Percentiles rank a stretch among this genome's conserved stretches.
These are phyloP conservation scores for Chrysina gloriosa DNA, from an alignment of 2,888 invertebrate species.

Conservation along the genomic window DNA sequence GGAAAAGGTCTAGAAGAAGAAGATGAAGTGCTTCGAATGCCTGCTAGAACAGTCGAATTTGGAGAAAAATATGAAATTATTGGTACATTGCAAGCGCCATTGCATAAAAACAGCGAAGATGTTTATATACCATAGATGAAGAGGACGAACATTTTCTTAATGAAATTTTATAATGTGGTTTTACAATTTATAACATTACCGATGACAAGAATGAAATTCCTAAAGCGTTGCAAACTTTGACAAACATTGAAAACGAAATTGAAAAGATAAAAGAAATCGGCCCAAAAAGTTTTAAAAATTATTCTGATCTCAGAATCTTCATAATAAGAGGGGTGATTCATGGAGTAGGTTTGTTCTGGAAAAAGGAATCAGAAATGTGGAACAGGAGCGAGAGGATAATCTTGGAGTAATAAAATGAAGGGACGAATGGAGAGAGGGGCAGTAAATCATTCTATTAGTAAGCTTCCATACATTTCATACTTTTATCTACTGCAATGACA, in stretches of 20 bases:
- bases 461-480: too few species aligned
- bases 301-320: slow-evolving; percentile 56
- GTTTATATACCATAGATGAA: slow-evolving; percentile 67
- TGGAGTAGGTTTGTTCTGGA: too few species aligned
- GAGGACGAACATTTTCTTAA: slow-evolving; percentile 62
- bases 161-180: slow-evolving; percentile 71
- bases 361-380: too few species aligned
- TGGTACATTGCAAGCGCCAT: slow-evolving; percentile 66
- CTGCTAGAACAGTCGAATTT: slow-evolving; percentile 19
- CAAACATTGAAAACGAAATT: slow-evolving; percentile 58
- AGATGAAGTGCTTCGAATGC: slow-evolving; percentile 37
- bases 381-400: too few species aligned
- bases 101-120: slow-evolving; percentile 66
- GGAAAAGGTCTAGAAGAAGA: slow-evolving; percentile 51
- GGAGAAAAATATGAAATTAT: slow-evolving; percentile 55
- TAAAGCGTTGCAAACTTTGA: slow-evolving; percentile 63
- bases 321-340: too few species aligned
- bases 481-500: slow-evolving; percentile 79
- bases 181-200: slow-evolving; percentile 67
- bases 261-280: slow-evolving; percentile 53
- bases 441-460: too few species aligned
- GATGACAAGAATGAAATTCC: slow-evolving; percentile 67
- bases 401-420: too few species aligned
- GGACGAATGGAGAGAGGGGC: too few species aligned
- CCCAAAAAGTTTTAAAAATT: slow-evolving; percentile 60